Evolutionary conservation across 2,113 vertebrate species (phyloP).

Genomic region (Tonatia bakeri): DNA sequence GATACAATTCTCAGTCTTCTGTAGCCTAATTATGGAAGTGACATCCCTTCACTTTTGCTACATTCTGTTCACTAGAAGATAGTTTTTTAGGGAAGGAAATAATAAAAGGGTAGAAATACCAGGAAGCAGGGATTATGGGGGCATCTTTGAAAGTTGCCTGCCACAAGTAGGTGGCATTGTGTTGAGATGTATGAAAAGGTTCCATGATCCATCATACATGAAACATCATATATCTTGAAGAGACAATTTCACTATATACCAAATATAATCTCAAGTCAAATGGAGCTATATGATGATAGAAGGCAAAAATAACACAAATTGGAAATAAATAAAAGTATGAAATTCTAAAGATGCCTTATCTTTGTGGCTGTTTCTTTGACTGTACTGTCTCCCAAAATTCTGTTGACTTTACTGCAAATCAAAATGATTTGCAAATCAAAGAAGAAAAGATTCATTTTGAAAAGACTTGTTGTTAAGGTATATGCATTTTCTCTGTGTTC

Average conservation of each 20-base stretch:
- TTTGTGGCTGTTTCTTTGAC: background rate
- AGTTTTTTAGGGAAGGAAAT: background rate
- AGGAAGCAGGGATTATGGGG: background rate
- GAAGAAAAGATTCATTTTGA: background rate
- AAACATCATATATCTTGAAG: background rate
- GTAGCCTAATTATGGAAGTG: background rate
- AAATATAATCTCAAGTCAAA: background rate
- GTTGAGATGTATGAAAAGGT: background rate
- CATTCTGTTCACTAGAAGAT: background rate
- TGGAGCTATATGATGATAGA: background rate
- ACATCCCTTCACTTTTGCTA: background rate
- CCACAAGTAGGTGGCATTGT: background rate
- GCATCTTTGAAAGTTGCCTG: background rate
- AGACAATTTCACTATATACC: background rate
- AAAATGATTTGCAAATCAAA: background rate
- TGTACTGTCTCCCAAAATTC: background rate
- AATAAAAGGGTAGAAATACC: background rate
- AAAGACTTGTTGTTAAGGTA: background rate
- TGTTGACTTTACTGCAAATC: background rate
- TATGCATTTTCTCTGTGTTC: background rate
- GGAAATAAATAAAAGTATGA: conserved; percentile 3
- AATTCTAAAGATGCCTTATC: background rate
- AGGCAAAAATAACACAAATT: background rate
- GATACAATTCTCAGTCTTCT: background rate
- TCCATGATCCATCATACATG: too few species aligned